Evolutionary conservation across 2,888 invertebrate species (phyloP).

Genomic region (Minunthozetes semirufus): DNA sequence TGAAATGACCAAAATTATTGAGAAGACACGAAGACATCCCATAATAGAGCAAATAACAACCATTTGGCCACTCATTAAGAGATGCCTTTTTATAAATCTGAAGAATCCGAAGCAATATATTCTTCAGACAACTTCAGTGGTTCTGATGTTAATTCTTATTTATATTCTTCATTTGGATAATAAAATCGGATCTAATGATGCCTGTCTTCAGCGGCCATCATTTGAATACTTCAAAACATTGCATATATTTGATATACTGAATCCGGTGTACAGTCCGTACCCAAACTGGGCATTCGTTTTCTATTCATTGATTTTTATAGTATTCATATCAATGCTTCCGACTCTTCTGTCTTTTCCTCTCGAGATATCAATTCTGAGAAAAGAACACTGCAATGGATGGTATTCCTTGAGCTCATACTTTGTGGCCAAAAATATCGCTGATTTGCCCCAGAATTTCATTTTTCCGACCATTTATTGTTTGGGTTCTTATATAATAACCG

Average conservation of each 20-base stretch:
- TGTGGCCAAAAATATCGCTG: conserved; percentile 35
- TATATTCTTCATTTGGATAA: conserved; percentile 34
- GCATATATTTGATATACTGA: conserved; percentile 17
- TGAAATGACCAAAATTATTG: conserved; percentile 35
- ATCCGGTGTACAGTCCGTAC: background rate
- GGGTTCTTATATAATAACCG: conserved; percentile 74
- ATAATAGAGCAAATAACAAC: conserved; percentile 6
- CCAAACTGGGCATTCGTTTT: conserved; percentile 47
- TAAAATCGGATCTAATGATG: conserved; percentile 34
- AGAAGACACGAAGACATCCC: conserved; percentile 25
- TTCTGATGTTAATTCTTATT: conserved; percentile 33
- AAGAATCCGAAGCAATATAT: conserved; percentile 37
- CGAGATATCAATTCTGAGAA: conserved; percentile 31
- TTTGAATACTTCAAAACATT: background rate
- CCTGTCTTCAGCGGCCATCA: conserved; percentile 31
- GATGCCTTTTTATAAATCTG: conserved; percentile 29
- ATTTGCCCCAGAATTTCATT: conserved; percentile 61
- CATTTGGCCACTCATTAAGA: conserved; percentile 24
- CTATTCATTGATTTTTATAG: conserved; percentile 34
- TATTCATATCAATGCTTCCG: conserved; percentile 36
- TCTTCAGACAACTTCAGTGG: conserved; percentile 21
- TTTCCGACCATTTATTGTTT: conserved; percentile 53
- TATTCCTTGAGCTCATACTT: conserved; percentile 36
- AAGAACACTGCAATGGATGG: conserved; percentile 39
- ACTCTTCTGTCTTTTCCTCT: conserved; percentile 38